phyloP scores from a whole-genome alignment of 2,797 vertebrate species.

The Acanthurus lineatus region DNA sequence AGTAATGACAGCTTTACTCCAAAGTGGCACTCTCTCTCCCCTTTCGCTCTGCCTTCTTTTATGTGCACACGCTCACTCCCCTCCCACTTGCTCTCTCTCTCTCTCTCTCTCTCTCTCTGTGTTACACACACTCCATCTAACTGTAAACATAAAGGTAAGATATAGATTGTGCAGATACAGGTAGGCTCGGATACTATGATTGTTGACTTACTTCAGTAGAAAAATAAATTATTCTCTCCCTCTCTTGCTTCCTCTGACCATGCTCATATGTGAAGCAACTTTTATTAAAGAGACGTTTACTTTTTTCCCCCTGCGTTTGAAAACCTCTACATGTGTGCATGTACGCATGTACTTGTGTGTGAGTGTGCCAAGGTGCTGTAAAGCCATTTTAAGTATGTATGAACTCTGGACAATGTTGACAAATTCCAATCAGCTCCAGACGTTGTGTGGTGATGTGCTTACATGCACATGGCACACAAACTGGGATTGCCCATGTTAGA shows the following conservation, averaged over 20 bases:
- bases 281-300: slow-evolving; percentile 20
- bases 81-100: neutral
- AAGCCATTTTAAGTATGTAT: too few species aligned
- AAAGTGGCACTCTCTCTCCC: slow-evolving; percentile 76
- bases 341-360: too few species aligned
- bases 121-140: slow-evolving; percentile 36
- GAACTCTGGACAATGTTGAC: too few species aligned
- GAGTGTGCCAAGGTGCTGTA: neutral
- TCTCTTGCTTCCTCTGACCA: slow-evolving; percentile 15
- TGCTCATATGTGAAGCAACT: slow-evolving; percentile 16
- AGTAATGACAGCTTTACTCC: slow-evolving; percentile 85
- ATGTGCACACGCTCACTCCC: neutral
- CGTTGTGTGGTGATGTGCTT: too few species aligned
- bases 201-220: slow-evolving; percentile 20
- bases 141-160: slow-evolving; percentile 21
- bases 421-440: too few species aligned
- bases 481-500: too few species aligned
- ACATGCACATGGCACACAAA: too few species aligned
- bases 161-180: neutral
- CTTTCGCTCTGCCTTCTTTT: slow-evolving; percentile 23
- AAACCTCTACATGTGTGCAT: neutral
- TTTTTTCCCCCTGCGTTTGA: neutral
- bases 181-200: slow-evolving; percentile 22
- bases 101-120: too few species aligned
- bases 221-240: slow-evolving; percentile 24